Evolutionary conservation across 1,140 invertebrate species (phyloP).

Genomic region (Diorhabda elongata): DNA sequence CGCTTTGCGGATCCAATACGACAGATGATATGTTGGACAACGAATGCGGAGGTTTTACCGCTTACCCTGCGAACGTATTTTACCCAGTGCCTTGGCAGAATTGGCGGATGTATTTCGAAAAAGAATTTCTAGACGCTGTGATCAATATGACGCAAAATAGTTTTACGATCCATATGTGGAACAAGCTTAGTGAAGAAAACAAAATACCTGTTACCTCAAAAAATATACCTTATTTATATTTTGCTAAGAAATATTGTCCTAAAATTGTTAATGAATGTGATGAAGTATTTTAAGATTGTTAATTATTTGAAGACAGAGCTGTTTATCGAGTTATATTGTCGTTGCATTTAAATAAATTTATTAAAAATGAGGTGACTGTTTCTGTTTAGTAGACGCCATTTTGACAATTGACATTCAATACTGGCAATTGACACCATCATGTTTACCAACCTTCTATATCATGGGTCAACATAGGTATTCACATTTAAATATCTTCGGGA

Average conservation of each 20-base stretch:
- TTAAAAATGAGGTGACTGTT: no score
- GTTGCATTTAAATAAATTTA: no score
- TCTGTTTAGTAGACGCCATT: no score
- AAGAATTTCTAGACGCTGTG: conserved; percentile 47
- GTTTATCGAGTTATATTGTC: no score
- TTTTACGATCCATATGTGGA: conserved; percentile 66
- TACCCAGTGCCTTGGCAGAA: conserved; percentile 63
- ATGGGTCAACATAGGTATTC: no score
- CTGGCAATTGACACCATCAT: no score
- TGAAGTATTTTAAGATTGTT: conserved; percentile 44
- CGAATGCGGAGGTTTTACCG: conserved; percentile 58
- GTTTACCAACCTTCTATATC: no score
- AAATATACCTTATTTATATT: conserved; percentile 52
- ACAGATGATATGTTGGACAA: conserved; percentile 55
- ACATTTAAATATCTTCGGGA: no score
- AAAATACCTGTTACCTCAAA: conserved; percentile 49
- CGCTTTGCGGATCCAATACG: conserved; percentile 55
- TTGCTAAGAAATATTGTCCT: conserved; percentile 59
- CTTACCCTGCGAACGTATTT: conserved; percentile 58
- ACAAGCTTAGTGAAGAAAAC: conserved; percentile 55
- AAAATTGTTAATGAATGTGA: conserved; percentile 44
- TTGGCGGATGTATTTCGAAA: conserved; percentile 61
- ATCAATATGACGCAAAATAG: conserved; percentile 53
- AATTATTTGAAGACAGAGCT: conserved; percentile 36
- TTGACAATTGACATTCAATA: no score